Conservation (phyloP, 2,888 invertebrate species). For the Subacronicta megacephala region DNA sequence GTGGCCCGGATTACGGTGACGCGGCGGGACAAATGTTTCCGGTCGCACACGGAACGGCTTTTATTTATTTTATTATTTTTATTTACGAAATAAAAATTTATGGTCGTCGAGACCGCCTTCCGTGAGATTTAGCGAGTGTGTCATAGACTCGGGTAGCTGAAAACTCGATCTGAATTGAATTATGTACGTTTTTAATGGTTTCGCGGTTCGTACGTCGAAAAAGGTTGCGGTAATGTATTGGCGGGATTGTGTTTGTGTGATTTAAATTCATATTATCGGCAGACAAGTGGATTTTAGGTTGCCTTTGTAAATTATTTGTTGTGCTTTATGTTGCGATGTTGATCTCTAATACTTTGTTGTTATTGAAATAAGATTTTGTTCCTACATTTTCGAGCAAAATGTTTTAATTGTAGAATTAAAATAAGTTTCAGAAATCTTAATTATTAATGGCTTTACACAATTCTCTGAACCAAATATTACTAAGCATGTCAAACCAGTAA, state of each 20-base stretch:
- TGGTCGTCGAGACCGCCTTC: conserved; percentile 84
- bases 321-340: conserved; percentile 21
- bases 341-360: neutral
- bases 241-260: conserved; percentile 72
- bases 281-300: conserved; percentile 58
- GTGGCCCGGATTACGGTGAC: conserved; percentile 84
- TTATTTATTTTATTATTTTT: conserved; percentile 88
- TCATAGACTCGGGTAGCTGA: conserved; percentile 84
- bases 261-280: conserved; percentile 75
- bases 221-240: conserved; percentile 77
- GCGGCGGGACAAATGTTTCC: conserved; percentile 87
- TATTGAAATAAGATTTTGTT: neutral
- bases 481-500: no score
- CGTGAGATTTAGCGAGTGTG: conserved; percentile 87
- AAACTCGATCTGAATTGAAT: conserved; percentile 83
- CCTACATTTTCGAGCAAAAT: no score
- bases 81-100: conserved; percentile 88
- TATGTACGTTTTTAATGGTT: conserved; percentile 83
- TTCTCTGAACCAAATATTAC: no score
- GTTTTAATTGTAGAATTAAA: no score
- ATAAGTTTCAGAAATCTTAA: no score
- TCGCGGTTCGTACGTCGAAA: conserved; percentile 75
- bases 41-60: conserved; percentile 77
- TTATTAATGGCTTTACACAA: no score
- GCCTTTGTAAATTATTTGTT: conserved; percentile 46